Percentiles rank a stretch among this genome's conserved stretches.
Evolutionary conservation across 2,113 vertebrate genomes (phyloP).

Genomic region (Daubentonia madagascariensis): DNA sequence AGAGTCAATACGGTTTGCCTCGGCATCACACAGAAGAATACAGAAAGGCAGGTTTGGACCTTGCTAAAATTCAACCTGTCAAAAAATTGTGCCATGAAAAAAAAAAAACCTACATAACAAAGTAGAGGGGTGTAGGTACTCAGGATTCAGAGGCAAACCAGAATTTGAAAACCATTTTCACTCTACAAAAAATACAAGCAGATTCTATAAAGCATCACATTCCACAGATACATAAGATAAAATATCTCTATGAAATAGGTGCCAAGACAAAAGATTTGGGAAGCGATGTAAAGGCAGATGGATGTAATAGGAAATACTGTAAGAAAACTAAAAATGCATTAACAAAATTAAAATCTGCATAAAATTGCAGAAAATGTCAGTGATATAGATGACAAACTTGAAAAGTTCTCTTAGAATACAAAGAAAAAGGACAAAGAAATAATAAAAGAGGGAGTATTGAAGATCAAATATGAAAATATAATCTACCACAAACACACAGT

Average conservation of each 20-base stretch:
- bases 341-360: conserved; percentile 12
- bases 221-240: background rate
- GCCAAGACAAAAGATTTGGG: background rate
- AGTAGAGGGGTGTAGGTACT: background rate
- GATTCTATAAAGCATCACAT: conserved; percentile 26
- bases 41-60: background rate
- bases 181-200: background rate
- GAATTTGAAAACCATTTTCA: conserved; percentile 9
- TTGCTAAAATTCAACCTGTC: background rate
- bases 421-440: background rate
- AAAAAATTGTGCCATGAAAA: background rate
- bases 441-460: background rate
- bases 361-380: background rate
- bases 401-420: background rate
- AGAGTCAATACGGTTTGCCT: background rate
- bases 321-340: background rate
- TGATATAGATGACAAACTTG: background rate
- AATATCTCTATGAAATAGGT: background rate
- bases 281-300: background rate
- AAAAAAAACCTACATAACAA: background rate
- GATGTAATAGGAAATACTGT: background rate
- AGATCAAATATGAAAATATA: background rate
- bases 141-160: background rate
- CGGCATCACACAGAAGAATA: background rate
- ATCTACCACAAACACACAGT: background rate